Percentiles rank a stretch among this genome's conserved stretches.
Evolutionary conservation across 1,140 invertebrate species (phyloP).

Genomic region (Conus ventricosus): DNA sequence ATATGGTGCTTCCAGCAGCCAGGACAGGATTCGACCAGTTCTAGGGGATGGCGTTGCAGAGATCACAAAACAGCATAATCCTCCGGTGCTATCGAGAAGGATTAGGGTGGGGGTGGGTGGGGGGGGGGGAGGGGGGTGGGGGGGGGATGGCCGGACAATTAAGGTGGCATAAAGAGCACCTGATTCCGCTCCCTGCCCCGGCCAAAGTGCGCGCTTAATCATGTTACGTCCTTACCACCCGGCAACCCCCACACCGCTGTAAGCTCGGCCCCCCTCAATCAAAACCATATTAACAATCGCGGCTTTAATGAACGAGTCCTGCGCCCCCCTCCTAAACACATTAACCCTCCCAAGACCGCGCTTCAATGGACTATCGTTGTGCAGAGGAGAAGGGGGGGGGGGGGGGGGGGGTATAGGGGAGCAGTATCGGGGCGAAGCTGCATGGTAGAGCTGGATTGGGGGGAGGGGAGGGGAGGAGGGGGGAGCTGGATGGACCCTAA

Average conservation of each 20-base stretch:
- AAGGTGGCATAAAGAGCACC: neutral
- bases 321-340: neutral
- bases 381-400: neutral
- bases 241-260: neutral
- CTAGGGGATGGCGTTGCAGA: neutral
- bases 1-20: neutral
- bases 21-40: neutral
- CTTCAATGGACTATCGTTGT: slow-evolving; percentile 10
- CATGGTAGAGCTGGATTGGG: neutral
- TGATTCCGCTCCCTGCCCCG: neutral
- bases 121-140: too few relatives aligned
- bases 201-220: neutral
- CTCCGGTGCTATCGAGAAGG: neutral
- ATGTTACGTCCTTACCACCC: neutral
- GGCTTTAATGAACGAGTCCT: slow-evolving; percentile 42
- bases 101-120: too few relatives aligned
- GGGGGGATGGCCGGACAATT: too few relatives aligned
- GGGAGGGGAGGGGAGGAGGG: too few relatives aligned
- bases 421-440: neutral
- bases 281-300: slow-evolving; percentile 38
- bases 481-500: too few relatives aligned
- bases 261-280: neutral
- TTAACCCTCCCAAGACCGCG: slow-evolving; percentile 5
- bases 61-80: neutral
- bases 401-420: too few relatives aligned